These are phyloP conservation scores for Halocaridina rubra DNA, from an alignment of 2,888 invertebrate species.

Conservation along the genomic window DNA sequence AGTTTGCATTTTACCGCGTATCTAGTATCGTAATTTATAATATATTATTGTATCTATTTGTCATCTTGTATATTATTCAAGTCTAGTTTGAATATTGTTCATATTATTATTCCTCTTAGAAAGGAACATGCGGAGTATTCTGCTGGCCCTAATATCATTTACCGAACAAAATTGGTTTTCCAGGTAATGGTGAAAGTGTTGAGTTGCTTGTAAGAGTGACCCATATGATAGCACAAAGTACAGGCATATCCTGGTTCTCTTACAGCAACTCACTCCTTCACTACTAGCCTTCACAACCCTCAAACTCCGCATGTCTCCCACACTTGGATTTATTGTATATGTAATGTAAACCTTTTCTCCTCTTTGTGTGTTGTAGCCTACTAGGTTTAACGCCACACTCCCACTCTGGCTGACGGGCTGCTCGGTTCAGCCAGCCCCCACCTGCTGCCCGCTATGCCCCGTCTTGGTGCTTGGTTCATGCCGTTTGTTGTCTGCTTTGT, in stretches of 20 bases:
- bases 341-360: slow-evolving; percentile 63
- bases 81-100: slow-evolving; percentile 64
- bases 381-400: slow-evolving; percentile 61
- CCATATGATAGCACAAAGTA: slow-evolving; percentile 42
- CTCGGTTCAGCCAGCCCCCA: background rate
- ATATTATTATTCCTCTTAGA: slow-evolving; percentile 60
- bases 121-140: slow-evolving; percentile 28
- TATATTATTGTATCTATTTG: slow-evolving; percentile 63
- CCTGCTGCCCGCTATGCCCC: slow-evolving; percentile 28
- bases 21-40: slow-evolving; percentile 61
- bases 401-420: slow-evolving; percentile 47
- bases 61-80: slow-evolving; percentile 63
- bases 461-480: slow-evolving; percentile 13
- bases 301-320: slow-evolving; percentile 51
- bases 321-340: slow-evolving; percentile 63
- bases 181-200: slow-evolving; percentile 6
- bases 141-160: slow-evolving; percentile 12
- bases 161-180: slow-evolving; percentile 20
- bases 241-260: slow-evolving; percentile 16
- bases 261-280: slow-evolving; percentile 8
- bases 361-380: slow-evolving; percentile 61
- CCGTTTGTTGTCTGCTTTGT: background rate
- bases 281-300: background rate
- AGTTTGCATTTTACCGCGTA: slow-evolving; percentile 58
- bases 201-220: slow-evolving; percentile 10